Evolutionary conservation across 2,797 vertebrate species (phyloP), one percentile per base, ranked within the genome.

Genomic region (Urosaurus nigricauda): DNA sequence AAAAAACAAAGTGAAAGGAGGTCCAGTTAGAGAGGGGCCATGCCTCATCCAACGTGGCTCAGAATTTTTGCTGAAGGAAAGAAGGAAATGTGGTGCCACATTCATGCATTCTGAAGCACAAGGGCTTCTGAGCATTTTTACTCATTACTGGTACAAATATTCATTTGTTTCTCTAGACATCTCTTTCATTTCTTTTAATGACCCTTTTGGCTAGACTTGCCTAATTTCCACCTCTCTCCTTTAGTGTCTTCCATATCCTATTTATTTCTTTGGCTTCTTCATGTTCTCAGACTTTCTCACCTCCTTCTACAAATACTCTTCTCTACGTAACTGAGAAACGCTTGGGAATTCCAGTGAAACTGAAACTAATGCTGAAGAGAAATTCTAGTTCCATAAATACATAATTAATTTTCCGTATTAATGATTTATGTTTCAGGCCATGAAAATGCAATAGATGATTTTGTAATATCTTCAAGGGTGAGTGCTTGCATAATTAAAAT

Each of bases 401-500:
- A 60, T 7, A 7, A 12, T 60, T 35, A 19, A 5, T 80, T 4
- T 86, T 84, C 0, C 91, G 91, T 75, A 78, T 90, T 82, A 89
- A 81, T 90, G 21, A 68, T 65, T 17, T 56, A 35, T 29, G 77
- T 95, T 95, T 94, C 89, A 99, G 99, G 98, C 94, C 98, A 98
- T 60, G 98, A 99, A 96, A 98, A 98, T 93, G 98, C 98, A 90
- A 97, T 97, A 9, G 98, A 98, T 96, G 99, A 99, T 95, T 99
- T 99, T 92, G 99, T 98, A 79, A 98, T n/a, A n/a, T n/a, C n/a
- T n/a, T n/a, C n/a, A n/a, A 97, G 97, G 97, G 99, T 99, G 95
- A 58, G 97, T 97, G 80, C 86, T 88, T 90, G 91, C 91, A 89
- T 89, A 77, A 19, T 70, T 51, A 51, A 51, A 71, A 77, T 32